phyloP scores from a whole-genome alignment of 2,113 vertebrate species.

The Ancistrus triradiatus region DNA sequence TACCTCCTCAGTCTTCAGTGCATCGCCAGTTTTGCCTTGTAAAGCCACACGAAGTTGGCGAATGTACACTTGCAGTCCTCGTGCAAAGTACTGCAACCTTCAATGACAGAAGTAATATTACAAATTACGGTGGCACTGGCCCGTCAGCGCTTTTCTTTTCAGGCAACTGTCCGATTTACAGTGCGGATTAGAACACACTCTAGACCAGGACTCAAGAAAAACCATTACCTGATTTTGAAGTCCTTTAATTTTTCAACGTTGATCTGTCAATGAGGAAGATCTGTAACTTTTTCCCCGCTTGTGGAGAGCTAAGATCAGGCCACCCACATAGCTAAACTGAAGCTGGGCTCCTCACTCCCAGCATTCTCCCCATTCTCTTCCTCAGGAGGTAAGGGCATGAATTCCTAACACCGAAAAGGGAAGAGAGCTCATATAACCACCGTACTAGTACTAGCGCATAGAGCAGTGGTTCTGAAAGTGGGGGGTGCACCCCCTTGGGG shows the following conservation, averaged over 20 bases:
- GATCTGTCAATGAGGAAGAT: conserved; percentile 92
- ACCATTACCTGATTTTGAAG: conserved; percentile 90
- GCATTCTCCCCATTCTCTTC: conserved; percentile 95
- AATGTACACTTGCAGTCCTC: conserved; percentile 95
- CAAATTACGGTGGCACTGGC: background rate
- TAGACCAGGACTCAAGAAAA: background rate
- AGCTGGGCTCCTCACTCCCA: conserved; percentile 86
- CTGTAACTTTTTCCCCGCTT: conserved; percentile 93
- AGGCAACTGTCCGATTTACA: background rate
- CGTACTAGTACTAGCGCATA: background rate
- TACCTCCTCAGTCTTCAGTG: conserved; percentile 98
- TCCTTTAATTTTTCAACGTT: conserved; percentile 93
- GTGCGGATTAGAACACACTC: background rate
- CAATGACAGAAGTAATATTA: background rate
- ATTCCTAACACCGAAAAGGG: conserved; percentile 72
- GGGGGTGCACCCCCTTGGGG: no score
- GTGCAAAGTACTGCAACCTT: conserved; percentile 96
- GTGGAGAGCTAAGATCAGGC: conserved; percentile 92
- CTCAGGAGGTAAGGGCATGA: conserved; percentile 94
- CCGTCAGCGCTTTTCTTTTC: background rate
- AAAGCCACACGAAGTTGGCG: conserved; percentile 91
- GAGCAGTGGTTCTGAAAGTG: no score
- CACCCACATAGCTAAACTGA: conserved; percentile 97
- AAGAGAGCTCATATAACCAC: background rate
- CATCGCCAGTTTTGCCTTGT: conserved; percentile 94